Base-by-base conservation (phyloP, 2,113 vertebrate species). In the Ibidorhyncha struthersii region DNA sequence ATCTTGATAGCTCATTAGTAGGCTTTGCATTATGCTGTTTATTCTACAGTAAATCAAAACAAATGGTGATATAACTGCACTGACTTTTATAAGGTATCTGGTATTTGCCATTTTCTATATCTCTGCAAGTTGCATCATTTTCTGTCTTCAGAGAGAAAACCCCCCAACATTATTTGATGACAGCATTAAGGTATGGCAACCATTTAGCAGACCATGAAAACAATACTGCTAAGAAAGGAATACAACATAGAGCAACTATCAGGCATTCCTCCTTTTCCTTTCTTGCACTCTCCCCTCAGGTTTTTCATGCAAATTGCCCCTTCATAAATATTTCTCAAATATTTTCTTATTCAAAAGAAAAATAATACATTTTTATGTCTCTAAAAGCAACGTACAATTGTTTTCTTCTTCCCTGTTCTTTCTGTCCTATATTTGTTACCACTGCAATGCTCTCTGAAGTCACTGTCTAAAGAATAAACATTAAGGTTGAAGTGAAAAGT, bases 201-300 rank as follows among this genome's bases (percentile, higher is more conserved):
- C 9, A 27, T 59, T 91, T 32, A 80, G 22, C 12, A 55, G 36
- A 8, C 36, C 10, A 47, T 52, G 16, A 56, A 26, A 49, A 49
- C 6, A 58, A 12, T 19, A 41, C 6, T 55, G 6, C 7, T 74
- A 63, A 81, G 38, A 70, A 84, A 59, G 8, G 29, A 76, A 15
- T 13, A 20, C 14, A 53, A 71, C 6, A 5, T 14, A 59, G 7
- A 67, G 6, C 5, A 73, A 66, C 10, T 50, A 12, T 50, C 13
- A 45, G 3, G 6, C 10, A 43, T 8, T 81, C 16, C 12, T 79
- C 8, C 3, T 84, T 70, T 74, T 29, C 5, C 27, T 89, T 90
- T 53, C 8, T 9, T 2, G 6, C 4, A 15, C 4, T 73, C 1
- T 50, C 7, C 21, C 29, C 4, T 22, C 9, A 52, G 8, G 5